Conservation (phyloP, 1,140 invertebrate species). For the Musca domestica region DNA sequence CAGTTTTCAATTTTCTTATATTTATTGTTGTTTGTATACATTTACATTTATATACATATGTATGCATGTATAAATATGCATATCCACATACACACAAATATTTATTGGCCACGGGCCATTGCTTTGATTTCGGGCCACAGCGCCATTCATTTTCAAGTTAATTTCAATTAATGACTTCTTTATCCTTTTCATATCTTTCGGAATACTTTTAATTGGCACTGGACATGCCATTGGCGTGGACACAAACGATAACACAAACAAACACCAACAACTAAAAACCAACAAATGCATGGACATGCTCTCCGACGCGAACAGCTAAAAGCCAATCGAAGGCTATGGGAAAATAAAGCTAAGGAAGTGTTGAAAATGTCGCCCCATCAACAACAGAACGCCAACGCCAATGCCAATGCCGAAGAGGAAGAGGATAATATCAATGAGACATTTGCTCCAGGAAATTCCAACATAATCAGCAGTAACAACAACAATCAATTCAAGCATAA, state of each 20-base stretch:
- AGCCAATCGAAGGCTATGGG: slow-evolving; percentile 59
- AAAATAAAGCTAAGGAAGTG: slow-evolving; percentile 59
- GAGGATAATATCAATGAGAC: slow-evolving; percentile 25
- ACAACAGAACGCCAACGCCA: too few relatives aligned
- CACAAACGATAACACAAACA: neutral
- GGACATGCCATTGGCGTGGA: too few relatives aligned
- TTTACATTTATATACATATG: too few relatives aligned
- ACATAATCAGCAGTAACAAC: slow-evolving; percentile 29
- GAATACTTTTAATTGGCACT: too few relatives aligned
- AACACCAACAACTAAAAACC: neutral
- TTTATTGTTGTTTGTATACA: too few relatives aligned
- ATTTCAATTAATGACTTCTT: slow-evolving; percentile 4
- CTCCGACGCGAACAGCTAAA: slow-evolving; percentile 47
- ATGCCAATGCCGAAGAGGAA: slow-evolving; percentile 38
- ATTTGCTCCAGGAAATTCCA: slow-evolving; percentile 17
- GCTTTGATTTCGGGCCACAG: slow-evolving; percentile 6
- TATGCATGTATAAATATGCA: too few relatives aligned
- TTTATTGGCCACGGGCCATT: neutral
- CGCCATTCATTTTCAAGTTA: slow-evolving; percentile 5
- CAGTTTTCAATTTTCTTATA: too few relatives aligned
- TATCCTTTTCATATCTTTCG: too few relatives aligned
- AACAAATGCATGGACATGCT: neutral
- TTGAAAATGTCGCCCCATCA: slow-evolving; percentile 39
- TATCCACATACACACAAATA: too few relatives aligned
- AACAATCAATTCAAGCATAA: slow-evolving; percentile 28